Evolutionary conservation across 2,113 vertebrate species (phyloP).

Genomic region (Microtus oregoni): DNA sequence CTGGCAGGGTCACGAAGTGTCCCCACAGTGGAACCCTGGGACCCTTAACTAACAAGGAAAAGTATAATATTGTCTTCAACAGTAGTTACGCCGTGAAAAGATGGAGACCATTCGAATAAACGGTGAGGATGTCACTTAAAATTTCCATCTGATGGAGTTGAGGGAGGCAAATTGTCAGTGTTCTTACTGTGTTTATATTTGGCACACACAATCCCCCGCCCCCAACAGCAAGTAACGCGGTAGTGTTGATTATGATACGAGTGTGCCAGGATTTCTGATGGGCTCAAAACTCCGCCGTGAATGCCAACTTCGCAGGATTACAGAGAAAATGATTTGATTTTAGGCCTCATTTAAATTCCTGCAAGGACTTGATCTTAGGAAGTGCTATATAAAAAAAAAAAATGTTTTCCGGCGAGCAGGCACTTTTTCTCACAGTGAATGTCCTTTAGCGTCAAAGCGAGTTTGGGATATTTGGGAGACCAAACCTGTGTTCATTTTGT

Average conservation of each 20-base stretch:
- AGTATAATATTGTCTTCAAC: neutral
- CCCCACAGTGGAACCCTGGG: neutral
- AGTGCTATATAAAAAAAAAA: constrained; percentile 48
- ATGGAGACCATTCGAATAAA: constrained; percentile 16
- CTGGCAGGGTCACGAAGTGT: neutral
- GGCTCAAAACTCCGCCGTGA: constrained; percentile 36
- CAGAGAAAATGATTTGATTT: constrained; percentile 61
- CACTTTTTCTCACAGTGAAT: constrained; percentile 61
- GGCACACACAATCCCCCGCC: neutral
- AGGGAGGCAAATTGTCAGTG: constrained; percentile 36
- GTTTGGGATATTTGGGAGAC: constrained; percentile 53
- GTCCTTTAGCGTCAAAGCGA: constrained; percentile 17
- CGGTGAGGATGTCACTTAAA: constrained; percentile 6
- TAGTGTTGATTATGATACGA: constrained; percentile 54
- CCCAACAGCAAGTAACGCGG: constrained; percentile 46
- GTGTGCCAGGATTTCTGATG: neutral
- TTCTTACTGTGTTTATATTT: constrained; percentile 53
- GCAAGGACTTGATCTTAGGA: constrained; percentile 70
- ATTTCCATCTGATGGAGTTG: constrained; percentile 15
- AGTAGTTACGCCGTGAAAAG: constrained; percentile 1
- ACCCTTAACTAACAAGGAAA: neutral
- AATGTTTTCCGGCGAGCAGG: constrained; percentile 42
- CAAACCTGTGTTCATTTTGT: constrained; percentile 52
- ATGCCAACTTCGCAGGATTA: constrained; percentile 51
- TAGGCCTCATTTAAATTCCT: constrained; percentile 65